Base-by-base conservation (phyloP, 2,888 invertebrate species). In the Coenonympha arcania region DNA sequence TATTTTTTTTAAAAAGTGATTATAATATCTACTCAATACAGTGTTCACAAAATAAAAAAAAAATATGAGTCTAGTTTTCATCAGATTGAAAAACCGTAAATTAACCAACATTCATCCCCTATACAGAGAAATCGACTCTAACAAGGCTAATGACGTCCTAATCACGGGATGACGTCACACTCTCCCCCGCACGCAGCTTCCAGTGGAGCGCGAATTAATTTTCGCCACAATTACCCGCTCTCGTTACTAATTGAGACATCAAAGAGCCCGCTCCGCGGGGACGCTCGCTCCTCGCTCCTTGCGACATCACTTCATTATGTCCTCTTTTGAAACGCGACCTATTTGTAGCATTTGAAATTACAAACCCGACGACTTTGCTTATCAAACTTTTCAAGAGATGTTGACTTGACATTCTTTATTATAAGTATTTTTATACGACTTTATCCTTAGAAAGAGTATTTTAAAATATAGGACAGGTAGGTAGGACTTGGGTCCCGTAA, bases 221-320 rank as follows among this genome's bases (percentile, higher is more conserved):
- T 75, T 81, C 73, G 74, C 80, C 79, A 78, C 84, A 83, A 85
- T 85, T 82, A 83, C 77, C 70, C 72, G 76, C 71, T 81, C 84
- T 72, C 73, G 73, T 85, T 84, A 76, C 84, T 83, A 84, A 85
- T 83, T 81, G 83, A 78, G 76, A 84, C 84, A 77, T 84, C 85
- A 85, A 85, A 85, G 83, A 68, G 58, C 61, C 62, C 62, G 73
- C 50, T 49, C 67, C 71, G 45, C 37, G 36, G 63, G 71, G 64
- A 68, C 68, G 64, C 61, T 62, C 62, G 73, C 50, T 49, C 67
- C 71, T 42, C 37, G 36, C 69, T 60, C 58, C 57, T 60, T 52
- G 60, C 59, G 61, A 62, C 62, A 57, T 62, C 47, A 56, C 65
- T 65, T 45, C 66, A 64, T 70, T 71, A 67, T 64, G 55, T 58